Conservation (phyloP, 2,797 vertebrate genomes). For the Pseudochirops corinnae region DNA sequence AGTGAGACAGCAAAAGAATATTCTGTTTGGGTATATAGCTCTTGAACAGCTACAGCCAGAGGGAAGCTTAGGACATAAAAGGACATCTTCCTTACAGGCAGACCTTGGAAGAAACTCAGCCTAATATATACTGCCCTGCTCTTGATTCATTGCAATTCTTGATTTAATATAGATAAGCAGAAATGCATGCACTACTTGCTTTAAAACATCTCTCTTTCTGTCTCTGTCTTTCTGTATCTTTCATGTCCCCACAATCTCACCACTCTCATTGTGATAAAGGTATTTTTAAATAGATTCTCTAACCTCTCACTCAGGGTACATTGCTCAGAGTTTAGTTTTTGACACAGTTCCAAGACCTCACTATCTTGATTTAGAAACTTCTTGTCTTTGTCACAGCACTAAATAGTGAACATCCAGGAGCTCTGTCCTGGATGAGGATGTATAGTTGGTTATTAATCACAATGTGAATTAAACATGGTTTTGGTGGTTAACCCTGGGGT, state of each 20-base stretch:
- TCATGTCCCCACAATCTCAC: neutral
- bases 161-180: neutral
- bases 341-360: neutral
- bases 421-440: neutral
- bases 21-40: neutral
- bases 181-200: neutral
- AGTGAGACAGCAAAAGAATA: conserved; percentile 23
- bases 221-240: neutral
- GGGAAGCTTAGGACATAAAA: neutral
- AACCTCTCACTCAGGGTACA: neutral
- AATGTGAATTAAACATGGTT: neutral
- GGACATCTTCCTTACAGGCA: neutral
- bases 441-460: neutral
- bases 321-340: neutral
- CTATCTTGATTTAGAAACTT: conserved; percentile 39
- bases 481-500: neutral
- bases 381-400: neutral
- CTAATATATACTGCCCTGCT: neutral
- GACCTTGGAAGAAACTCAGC: neutral
- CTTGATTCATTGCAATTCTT: neutral
- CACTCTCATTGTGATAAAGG: neutral
- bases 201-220: accelerated
- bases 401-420: neutral
- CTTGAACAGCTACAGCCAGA: neutral
- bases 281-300: conserved; percentile 36